Base-by-base conservation (phyloP, 2,113 vertebrate genomes). In the Puma concolor region DNA sequence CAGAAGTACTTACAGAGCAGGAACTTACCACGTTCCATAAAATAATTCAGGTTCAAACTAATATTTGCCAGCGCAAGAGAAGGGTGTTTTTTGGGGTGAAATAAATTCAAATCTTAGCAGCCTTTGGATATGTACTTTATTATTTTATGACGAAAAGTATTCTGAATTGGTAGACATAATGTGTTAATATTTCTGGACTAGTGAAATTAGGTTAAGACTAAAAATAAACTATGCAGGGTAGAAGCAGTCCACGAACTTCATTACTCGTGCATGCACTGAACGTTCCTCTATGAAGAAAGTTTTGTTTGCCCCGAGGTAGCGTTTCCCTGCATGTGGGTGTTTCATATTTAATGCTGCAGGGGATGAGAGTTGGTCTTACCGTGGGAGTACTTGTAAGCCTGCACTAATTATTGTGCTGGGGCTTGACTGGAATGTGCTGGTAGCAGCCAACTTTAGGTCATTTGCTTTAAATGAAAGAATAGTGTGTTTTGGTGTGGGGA, bases 121-220 rank as follows among this genome's bases (percentile, higher is more conserved):
- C 11, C 25, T 94, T 84, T 91, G 10, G 41, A 48, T 80, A 13
- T 38, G 31, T 50, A 41, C 3, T 54, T 80, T 15, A 94, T 91
- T 84, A 72, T 97, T 97, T 94, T 77, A 74, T 91, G 54, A 87
- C 79, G 71, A 95, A 57, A 90, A 69, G 9, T 50, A 69, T 48
- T 96, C 19, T 52, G 33, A 86, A 83, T 17, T 33, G 81, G 54
- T 91, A 64, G 67, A 96, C 21, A 60, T 12, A 87, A 23, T 64
- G 2, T 67, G 44, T 79, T 94, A 50, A 57, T 96, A 93, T 93
- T 96, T 93, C 79, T 85, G 64, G 54, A 71, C 77, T 93, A 79
- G 60, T 84, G 36, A 83, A 96, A 88, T 96, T 94, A 63, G 89
- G 77, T 79, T 84, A 95, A 85, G 36, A 82, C 52, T 92, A 86